phyloP scores from a whole-genome alignment of 2,797 vertebrate genomes.

The Propithecus perrieri region DNA sequence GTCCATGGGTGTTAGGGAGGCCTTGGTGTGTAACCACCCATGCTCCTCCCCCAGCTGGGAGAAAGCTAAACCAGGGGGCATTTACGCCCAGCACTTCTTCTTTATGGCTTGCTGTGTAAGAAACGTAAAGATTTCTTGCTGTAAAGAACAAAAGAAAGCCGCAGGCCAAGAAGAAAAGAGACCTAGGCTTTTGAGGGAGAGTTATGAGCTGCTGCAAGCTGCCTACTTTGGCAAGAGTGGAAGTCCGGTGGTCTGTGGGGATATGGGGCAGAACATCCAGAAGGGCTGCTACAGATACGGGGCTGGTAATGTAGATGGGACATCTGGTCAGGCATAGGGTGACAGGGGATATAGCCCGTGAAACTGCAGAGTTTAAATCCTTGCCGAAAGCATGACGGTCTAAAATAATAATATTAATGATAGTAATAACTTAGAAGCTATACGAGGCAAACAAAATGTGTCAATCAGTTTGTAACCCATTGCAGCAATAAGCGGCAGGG shows the following conservation, averaged over 20 bases:
- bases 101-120: neutral
- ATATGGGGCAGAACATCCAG: neutral
- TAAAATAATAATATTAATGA: neutral
- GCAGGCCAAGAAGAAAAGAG: neutral
- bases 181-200: neutral
- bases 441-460: neutral
- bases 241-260: neutral
- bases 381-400: neutral
- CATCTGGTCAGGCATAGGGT: neutral
- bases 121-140: neutral
- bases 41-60: neutral
- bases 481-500: neutral
- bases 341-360: neutral
- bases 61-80: fast-evolving
- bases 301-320: neutral
- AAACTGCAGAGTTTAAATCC: neutral
- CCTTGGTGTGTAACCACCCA: neutral
- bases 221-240: neutral
- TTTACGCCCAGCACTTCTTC: neutral
- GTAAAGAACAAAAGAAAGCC: no score
- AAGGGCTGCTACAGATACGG: neutral
- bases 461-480: neutral
- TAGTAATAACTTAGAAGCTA: neutral
- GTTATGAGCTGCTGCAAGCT: neutral
- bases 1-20: neutral